Base-by-base conservation (phyloP, 2,888 invertebrate species). In the Enchytraeus crypticus region DNA sequence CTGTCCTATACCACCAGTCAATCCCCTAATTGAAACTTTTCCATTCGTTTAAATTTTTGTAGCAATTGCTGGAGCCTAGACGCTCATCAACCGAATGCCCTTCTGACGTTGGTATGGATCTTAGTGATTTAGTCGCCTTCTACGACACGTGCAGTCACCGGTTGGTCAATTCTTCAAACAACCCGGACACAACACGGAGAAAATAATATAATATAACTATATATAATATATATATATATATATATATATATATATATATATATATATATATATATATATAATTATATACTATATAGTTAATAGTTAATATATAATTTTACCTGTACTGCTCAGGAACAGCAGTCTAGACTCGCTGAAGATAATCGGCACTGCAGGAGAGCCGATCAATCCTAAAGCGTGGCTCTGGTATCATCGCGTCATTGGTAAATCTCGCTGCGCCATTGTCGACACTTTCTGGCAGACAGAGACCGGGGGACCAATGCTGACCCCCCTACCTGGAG, bases 391-490 rank as follows among this genome's bases (percentile, higher is more conserved):
- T 0, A 96, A 96, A 79, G 96, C 96, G 0, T 97, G 96, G 96
- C 79, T 88, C 54, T 97, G 96, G 96, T 96, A 93, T 79, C 88
- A 92, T 78, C 71, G 73, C 58, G 77, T 81, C 23, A 70, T 80
- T 1, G 79, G 84, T 18, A 75, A 82, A 51, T 71, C 73, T 23
- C 71, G 75, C 8, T 83, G 82, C 80, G 90, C 95, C 59, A 88
- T 99, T 73, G 91, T 90, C 0, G 98, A 99, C 77, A 99, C 98
- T 0, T 98, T 93, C 81, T 98, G 97, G 97, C 98, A 98, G 82
- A 98, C 98, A 0, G 98, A 98, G 83, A 98, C 97, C 4, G 82
- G 81, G 70, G 70, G 73, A 60, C 4, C 11, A 3, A 11, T 96
- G 26, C 84, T 98, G 53, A 93, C 96, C 38, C 92, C 96, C 34